Evolutionary conservation across 1,140 invertebrate species (phyloP).

Genomic region (Drosophila fuyamai): DNA sequence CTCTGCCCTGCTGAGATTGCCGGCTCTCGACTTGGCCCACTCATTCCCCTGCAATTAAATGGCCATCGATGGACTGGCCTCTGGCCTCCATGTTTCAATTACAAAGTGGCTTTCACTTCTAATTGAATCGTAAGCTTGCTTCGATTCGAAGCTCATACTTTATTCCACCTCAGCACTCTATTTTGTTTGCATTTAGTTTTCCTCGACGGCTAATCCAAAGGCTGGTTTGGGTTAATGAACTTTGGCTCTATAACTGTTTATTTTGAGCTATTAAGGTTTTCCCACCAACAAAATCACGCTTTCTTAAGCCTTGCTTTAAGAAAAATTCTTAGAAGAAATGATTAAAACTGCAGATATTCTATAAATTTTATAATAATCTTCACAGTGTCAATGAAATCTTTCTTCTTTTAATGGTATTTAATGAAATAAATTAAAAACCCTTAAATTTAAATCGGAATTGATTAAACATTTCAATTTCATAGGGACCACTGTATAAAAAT

Average conservation of each 20-base stretch:
- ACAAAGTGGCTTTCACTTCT: slow-evolving; percentile 71
- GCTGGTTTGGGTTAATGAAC: slow-evolving; percentile 45
- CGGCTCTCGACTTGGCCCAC: not conserved
- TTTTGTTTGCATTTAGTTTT: slow-evolving; percentile 37
- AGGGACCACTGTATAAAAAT: not conserved
- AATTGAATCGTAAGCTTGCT: slow-evolving; percentile 63
- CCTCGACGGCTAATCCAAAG: slow-evolving; percentile 4
- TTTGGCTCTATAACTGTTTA: slow-evolving; percentile 26
- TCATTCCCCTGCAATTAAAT: slow-evolving; percentile 40
- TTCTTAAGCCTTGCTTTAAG: no score
- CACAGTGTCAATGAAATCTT: no score
- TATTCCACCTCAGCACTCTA: slow-evolving; percentile 43
- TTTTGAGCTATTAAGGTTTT: not conserved
- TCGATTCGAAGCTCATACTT: slow-evolving; percentile 20
- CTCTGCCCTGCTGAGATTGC: slow-evolving; percentile 17
- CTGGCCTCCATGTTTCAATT: slow-evolving; percentile 64
- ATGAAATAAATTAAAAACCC: no score
- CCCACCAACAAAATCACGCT: not conserved
- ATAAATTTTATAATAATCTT: no score
- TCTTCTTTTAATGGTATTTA: no score
- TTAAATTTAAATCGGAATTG: not conserved
- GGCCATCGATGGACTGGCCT: slow-evolving; percentile 42
- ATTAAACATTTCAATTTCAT: not conserved
- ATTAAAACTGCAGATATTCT: no score
- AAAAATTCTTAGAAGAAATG: no score